Percentiles rank a stretch among this genome's conserved stretches.
Evolutionary conservation across 2,113 vertebrate genomes (phyloP).

Genomic region (Probosciger aterrimus): DNA sequence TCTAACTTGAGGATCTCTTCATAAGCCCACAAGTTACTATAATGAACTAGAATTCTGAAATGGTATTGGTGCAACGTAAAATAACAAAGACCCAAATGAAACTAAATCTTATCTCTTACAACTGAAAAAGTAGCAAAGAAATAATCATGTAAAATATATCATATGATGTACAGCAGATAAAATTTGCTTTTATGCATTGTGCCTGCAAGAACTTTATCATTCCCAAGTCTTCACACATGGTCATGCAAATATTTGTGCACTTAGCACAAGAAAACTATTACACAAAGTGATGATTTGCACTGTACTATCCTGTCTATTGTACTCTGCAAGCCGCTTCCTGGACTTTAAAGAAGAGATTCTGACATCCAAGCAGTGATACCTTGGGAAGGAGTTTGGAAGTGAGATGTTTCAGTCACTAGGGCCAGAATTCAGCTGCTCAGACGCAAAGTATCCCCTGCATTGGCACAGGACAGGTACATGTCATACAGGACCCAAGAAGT

Average conservation of each 20-base stretch:
- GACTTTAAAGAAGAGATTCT: not conserved
- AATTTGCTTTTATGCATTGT: not conserved
- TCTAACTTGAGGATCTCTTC: not conserved
- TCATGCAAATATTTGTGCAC: not conserved
- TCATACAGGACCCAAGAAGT: rapidly evolving
- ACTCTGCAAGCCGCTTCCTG: not conserved
- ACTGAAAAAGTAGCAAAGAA: not conserved
- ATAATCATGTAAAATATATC: not conserved
- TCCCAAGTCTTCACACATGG: rapidly evolving
- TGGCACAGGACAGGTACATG: not conserved
- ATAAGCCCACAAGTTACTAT: not conserved
- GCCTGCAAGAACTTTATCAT: not conserved
- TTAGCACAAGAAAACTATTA: not conserved
- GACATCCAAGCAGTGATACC: not conserved
- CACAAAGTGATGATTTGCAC: not conserved
- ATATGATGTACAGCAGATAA: not conserved
- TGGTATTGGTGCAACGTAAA: not conserved
- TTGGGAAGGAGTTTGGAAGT: not conserved
- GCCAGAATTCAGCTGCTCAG: not conserved
- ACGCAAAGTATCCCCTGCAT: not conserved
- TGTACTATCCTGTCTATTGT: not conserved
- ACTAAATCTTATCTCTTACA: not conserved
- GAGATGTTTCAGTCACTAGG: not conserved
- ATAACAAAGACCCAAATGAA: not conserved
- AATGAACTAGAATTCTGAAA: not conserved